Conservation (phyloP, 1,140 invertebrate species). For the Paracyclopina nana region DNA sequence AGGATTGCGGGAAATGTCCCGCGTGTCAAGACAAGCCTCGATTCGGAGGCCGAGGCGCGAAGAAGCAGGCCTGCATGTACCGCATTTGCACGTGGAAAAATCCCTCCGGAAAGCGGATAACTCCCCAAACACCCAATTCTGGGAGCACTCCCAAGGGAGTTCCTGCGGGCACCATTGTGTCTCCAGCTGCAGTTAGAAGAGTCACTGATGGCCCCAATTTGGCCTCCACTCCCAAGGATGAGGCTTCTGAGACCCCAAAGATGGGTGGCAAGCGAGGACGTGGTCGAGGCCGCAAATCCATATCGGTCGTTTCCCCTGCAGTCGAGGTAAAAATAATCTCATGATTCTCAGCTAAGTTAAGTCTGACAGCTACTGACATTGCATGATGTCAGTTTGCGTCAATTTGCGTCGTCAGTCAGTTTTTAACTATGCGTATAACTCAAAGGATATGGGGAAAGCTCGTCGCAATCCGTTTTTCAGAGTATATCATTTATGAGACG, state of each 20-base stretch:
- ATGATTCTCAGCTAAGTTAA: no score
- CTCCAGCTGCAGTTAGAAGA: neutral
- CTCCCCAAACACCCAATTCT: neutral
- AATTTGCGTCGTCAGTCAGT: no score
- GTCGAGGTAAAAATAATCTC: no score
- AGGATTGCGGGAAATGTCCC: neutral
- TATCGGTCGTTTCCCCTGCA: neutral
- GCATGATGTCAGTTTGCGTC: no score
- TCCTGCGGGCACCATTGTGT: neutral
- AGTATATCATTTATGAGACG: no score
- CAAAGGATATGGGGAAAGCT: no score
- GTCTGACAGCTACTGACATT: no score
- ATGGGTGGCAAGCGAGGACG: no score
- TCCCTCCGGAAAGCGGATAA: neutral
- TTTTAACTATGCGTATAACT: no score
- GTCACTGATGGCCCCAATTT: neutral
- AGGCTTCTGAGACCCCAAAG: no score
- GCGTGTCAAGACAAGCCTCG: neutral
- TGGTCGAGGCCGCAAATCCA: neutral
- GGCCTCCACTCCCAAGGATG: neutral
- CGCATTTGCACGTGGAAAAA: slow-evolving; percentile 3
- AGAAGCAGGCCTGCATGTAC: neutral
- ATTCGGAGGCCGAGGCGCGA: neutral
- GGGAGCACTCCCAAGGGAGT: neutral
- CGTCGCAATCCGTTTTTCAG: no score